Evolutionary conservation across 2,888 invertebrate species (phyloP).

Genomic region (Chironomus tentans): DNA sequence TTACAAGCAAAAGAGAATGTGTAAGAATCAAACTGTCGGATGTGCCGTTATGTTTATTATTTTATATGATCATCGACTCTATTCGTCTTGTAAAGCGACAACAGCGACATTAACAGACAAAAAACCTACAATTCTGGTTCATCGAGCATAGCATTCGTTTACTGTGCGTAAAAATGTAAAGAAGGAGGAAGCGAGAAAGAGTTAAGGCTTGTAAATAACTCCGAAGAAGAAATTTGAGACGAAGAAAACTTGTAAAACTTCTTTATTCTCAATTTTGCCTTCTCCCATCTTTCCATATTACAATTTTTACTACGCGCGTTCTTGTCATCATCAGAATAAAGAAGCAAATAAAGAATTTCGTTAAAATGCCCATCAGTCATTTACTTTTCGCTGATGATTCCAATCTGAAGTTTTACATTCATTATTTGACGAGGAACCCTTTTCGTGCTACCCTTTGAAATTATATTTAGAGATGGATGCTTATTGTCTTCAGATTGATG

Average conservation of each 20-base stretch:
- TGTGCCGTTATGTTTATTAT: constrained; percentile 27
- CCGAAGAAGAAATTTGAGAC: constrained; percentile 5
- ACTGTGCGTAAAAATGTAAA: neutral
- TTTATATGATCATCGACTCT: constrained; percentile 19
- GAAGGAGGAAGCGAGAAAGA: neutral
- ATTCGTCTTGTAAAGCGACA: neutral
- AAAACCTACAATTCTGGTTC: constrained; percentile 26
- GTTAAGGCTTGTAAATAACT: neutral
- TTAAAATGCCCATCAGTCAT: constrained; percentile 5
- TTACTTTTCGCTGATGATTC: neutral
- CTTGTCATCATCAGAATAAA: neutral
- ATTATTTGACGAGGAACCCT: no score
- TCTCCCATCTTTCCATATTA: neutral
- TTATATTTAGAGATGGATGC: no score
- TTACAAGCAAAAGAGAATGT: no score
- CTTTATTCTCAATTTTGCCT: neutral
- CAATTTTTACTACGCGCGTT: neutral
- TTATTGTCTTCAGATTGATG: no score
- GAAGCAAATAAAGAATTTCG: neutral
- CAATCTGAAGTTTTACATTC: neutral
- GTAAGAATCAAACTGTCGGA: constrained; percentile 1
- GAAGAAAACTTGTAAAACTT: constrained; percentile 15
- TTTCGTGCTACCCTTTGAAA: no score
- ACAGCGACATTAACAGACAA: neutral
- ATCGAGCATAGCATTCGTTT: neutral